Conservation (phyloP, 2,888 invertebrate species). For the Cephus nigrinus region DNA sequence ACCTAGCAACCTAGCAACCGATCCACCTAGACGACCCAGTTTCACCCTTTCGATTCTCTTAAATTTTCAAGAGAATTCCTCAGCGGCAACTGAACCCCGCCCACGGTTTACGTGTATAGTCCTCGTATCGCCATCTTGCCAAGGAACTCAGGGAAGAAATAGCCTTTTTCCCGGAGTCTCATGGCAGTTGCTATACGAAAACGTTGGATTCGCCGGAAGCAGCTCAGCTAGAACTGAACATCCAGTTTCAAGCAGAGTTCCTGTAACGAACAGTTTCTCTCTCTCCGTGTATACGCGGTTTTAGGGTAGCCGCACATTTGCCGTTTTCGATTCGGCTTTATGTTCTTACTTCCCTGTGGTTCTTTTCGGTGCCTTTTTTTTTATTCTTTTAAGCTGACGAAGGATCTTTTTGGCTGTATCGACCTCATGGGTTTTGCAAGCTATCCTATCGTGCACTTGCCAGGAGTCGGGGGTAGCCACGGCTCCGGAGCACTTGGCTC, state of each 20-base stretch:
- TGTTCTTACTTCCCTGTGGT: neutral
- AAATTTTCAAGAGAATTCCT: constrained; percentile 30
- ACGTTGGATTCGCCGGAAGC: neutral
- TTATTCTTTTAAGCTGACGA: neutral
- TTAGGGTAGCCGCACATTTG: neutral
- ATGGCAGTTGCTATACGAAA: neutral
- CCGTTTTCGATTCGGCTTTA: neutral
- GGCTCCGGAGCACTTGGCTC: neutral
- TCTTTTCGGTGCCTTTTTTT: neutral
- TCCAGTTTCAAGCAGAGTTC: constrained; percentile 6
- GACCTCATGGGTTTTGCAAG: neutral
- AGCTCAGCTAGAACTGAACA: constrained; percentile 23
- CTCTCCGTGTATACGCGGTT: neutral
- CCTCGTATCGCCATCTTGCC: neutral
- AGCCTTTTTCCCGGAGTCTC: neutral
- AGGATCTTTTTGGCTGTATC: neutral
- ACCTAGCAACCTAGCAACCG: neutral
- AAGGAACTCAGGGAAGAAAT: neutral
- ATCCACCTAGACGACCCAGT: constrained; percentile 32
- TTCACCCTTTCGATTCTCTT: constrained; percentile 35
- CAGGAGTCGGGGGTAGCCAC: neutral
- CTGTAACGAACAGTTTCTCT: constrained; percentile 1
- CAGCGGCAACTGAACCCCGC: constrained; percentile 1
- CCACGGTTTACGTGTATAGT: neutral
- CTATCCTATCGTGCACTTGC: neutral